Base-by-base conservation (phyloP, 2,113 vertebrate genomes). In the Actenoides hombroni region DNA sequence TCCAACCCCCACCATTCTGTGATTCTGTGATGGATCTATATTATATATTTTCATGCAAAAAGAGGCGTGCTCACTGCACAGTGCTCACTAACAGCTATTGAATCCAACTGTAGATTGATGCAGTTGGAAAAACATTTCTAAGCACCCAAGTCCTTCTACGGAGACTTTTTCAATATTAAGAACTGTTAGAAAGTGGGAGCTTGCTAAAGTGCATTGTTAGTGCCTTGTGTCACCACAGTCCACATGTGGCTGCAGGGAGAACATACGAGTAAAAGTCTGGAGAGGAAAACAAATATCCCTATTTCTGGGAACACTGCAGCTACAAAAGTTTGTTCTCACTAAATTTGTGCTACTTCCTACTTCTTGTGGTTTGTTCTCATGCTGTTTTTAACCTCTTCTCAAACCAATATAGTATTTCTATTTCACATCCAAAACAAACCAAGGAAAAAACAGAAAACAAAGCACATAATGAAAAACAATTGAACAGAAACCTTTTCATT, bases 291-390 rank as follows among this genome's bases (percentile, higher is more conserved):
- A 96, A 88, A 81, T 76, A 86, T 37, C 4, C 25, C 74, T 92
- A 25, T 92, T 96, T 94, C 73, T 95, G 95, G 92, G 65, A 94
- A 94, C 23, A 4, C 28, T 39, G 33, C 63, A 90, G 73, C 68
- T 74, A 35, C 60, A 31, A 23, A 64, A 83, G 54, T 94, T 88
- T 64, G 53, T 85, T 95, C 75, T 93, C 60, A 84, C 61, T 93
- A 70, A 94, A 84, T 80, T 83, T 57, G 68, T 57, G 51, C 84
- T 86, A 56, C 85, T 94, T 94, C 87, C 75, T 88, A 86, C 73
- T 86, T 76, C 70, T 86, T 78, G 92, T 69, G 70, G 90, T 92
- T 95, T 92, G 88, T 86, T 95, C 92, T 93, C 88, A 95, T 76
- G 92, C 64, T 13, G 17, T 65, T 74, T 86, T 86, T 83, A 95